These are phyloP conservation scores for Tapirus terrestris DNA, from an alignment of 2,113 vertebrate genomes.

Conservation along the genomic window DNA sequence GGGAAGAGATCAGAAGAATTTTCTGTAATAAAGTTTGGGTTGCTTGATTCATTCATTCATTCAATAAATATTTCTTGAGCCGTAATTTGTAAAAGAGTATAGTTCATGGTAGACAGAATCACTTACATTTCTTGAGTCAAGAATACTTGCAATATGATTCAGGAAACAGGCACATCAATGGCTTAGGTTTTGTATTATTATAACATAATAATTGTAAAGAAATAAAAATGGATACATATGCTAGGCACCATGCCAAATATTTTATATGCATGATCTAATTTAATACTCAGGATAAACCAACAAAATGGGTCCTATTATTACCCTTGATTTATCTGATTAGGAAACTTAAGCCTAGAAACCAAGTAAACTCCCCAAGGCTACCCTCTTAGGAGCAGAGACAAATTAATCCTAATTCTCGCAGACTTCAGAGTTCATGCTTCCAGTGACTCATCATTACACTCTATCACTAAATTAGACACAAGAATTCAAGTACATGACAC, in stretches of 20 bases:
- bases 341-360: not conserved
- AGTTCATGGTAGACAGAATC: not conserved
- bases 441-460: not conserved
- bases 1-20: not conserved
- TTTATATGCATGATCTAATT: not conserved
- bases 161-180: not conserved
- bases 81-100: not conserved
- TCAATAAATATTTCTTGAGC: not conserved
- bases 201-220: not conserved
- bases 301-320: not conserved
- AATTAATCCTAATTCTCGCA: not conserved
- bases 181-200: not conserved
- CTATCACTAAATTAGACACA: not conserved
- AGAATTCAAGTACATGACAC: not conserved
- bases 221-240: not conserved
- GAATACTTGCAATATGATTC: not conserved
- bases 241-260: not conserved
- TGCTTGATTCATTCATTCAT: not conserved
- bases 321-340: not conserved
- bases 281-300: not conserved
- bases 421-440: not conserved
- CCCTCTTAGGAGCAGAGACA: not conserved
- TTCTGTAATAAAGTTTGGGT: not conserved
- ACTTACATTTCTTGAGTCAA: not conserved
- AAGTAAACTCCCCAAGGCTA: not conserved